Evolutionary conservation across 2,113 vertebrate genomes (phyloP).

Genomic region (Heterochromis multidens): DNA sequence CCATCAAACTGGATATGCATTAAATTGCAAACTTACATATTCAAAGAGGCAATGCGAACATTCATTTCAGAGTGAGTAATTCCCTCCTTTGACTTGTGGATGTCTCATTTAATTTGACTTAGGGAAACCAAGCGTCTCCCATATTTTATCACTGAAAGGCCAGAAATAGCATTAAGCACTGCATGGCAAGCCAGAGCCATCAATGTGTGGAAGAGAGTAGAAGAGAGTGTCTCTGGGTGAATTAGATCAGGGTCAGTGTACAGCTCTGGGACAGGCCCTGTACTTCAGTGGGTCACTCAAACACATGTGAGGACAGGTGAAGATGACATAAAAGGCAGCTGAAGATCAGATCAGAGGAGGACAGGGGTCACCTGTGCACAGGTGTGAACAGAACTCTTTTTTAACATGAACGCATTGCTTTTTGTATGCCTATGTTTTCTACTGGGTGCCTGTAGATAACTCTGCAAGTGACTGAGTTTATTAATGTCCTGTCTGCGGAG

Average conservation of each 20-base stretch:
- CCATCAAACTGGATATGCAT: slow-evolving; percentile 1
- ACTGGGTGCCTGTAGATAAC: not conserved
- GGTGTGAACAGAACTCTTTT: not conserved
- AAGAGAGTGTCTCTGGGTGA: slow-evolving; percentile 8
- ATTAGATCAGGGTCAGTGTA: slow-evolving; percentile 47
- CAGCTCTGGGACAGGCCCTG: not conserved
- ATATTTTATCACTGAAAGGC: not conserved
- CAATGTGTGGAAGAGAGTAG: slow-evolving; percentile 12
- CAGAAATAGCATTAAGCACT: slow-evolving; percentile 3
- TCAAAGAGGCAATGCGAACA: not conserved
- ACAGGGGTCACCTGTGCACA: not conserved
- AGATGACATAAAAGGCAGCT: slow-evolving; percentile 37
- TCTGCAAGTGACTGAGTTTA: slow-evolving; percentile 1
- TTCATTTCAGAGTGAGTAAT: not conserved
- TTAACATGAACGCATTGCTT: not conserved
- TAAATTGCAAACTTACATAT: not conserved
- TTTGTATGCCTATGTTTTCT: not conserved
- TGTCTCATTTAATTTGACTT: slow-evolving; percentile 24
- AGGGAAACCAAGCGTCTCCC: not conserved
- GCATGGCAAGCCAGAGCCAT: not conserved
- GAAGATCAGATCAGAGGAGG: slow-evolving; percentile 8
- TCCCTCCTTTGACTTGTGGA: slow-evolving; percentile 17
- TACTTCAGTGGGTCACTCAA: not conserved
- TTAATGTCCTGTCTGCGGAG: slow-evolving; percentile 30
- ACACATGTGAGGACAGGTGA: slow-evolving; percentile 40